phyloP scores from a whole-genome alignment of 2,888 invertebrate species.

The Norana najaformis region DNA sequence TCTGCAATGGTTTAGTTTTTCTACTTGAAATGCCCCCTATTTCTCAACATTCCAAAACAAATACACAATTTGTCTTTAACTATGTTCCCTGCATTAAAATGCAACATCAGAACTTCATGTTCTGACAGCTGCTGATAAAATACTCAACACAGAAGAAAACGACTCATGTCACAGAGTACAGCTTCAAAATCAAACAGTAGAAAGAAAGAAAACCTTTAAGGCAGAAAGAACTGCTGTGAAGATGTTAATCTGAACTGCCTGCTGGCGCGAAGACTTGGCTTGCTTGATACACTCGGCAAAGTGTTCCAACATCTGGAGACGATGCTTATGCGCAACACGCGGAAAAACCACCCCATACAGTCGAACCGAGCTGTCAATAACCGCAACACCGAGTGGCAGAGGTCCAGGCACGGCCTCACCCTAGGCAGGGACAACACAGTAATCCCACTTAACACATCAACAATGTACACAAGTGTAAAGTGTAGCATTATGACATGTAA shows the following conservation, averaged over 20 bases:
- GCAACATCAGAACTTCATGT: neutral
- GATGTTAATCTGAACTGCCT: slow-evolving; percentile 92
- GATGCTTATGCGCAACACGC: slow-evolving; percentile 86
- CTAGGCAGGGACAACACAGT: slow-evolving; percentile 28
- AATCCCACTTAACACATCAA: neutral
- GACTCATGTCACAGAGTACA: too few species aligned
- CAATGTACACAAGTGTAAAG: neutral
- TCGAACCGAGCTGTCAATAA: slow-evolving; percentile 89
- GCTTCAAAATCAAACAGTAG: too few species aligned
- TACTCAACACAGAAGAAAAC: neutral
- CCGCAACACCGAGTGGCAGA: slow-evolving; percentile 89
- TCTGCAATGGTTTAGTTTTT: neutral
- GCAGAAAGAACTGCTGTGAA: slow-evolving; percentile 90
- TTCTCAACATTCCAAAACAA: neutral
- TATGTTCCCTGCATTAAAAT: neutral
- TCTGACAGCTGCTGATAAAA: neutral
- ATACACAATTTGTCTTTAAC: neutral
- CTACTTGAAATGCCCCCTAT: neutral
- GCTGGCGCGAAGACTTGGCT: slow-evolving; percentile 87
- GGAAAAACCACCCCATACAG: slow-evolving; percentile 93
- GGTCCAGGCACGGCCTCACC: slow-evolving; percentile 54
- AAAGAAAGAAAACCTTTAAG: slow-evolving; percentile 67
- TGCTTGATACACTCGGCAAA: slow-evolving; percentile 89
- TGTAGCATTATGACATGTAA: too few species aligned
- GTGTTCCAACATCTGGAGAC: slow-evolving; percentile 95